Evolutionary conservation across 2,888 invertebrate species (phyloP).

Genomic region (Chaetogeoica ovagalla): DNA sequence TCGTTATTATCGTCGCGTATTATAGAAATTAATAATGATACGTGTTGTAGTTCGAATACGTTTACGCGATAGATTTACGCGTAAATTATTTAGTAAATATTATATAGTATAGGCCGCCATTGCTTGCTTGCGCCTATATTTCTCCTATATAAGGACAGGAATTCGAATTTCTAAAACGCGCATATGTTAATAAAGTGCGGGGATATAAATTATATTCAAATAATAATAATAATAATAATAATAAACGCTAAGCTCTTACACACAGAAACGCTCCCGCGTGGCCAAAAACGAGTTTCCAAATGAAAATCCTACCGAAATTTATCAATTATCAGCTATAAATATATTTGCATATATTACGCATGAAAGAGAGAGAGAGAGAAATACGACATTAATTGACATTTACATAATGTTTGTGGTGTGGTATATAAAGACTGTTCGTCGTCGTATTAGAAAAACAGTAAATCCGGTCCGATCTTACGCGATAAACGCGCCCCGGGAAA

Average conservation of each 20-base stretch:
- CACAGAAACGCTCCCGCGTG: neutral
- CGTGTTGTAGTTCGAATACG: neutral
- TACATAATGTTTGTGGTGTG: neutral
- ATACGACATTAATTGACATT: neutral
- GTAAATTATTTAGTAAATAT: neutral
- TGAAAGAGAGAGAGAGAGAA: neutral
- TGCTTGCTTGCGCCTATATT: too few species aligned
- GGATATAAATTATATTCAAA: neutral
- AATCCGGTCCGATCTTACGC: too few species aligned
- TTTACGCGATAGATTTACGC: neutral
- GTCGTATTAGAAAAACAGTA: too few species aligned
- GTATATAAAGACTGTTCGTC: too few species aligned
- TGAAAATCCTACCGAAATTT: slow-evolving; percentile 18
- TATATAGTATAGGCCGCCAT: too few species aligned
- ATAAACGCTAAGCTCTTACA: too few species aligned
- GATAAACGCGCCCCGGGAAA: too few species aligned
- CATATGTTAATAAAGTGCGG: neutral
- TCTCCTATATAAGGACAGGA: neutral
- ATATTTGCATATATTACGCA: neutral
- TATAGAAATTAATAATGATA: too few species aligned
- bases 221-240: too few species aligned
- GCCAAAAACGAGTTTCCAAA: slow-evolving; percentile 29
- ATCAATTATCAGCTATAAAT: neutral
- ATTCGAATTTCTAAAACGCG: slow-evolving; percentile 15
- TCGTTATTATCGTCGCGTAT: too few species aligned